phyloP scores from a whole-genome alignment of 2,888 invertebrate species.

The Gari tellinella region DNA sequence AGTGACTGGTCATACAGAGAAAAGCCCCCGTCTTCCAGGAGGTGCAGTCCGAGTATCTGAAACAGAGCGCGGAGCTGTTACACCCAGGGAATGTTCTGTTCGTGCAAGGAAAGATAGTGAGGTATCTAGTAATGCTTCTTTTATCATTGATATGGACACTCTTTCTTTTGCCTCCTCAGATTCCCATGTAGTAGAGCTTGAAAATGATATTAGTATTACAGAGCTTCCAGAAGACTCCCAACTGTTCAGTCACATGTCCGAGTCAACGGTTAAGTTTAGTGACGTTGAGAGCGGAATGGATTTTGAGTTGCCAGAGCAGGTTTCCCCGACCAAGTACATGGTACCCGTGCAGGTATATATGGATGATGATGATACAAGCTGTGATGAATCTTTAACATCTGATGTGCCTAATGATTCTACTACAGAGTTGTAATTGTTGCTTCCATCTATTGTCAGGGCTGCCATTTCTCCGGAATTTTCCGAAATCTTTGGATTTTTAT shows the following conservation, averaged over 20 bases:
- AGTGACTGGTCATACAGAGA: no score
- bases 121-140: conserved; percentile 23
- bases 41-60: no score
- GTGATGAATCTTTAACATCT: conserved; percentile 45
- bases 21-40: no score
- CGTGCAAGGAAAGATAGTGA: conserved; percentile 10
- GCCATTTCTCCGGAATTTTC: no score
- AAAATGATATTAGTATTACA: conserved; percentile 54
- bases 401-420: conserved; percentile 25
- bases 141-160: conserved; percentile 51
- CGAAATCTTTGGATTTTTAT: no score
- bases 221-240: conserved; percentile 40
- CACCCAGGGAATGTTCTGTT: conserved; percentile 33
- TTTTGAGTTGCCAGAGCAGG: conserved; percentile 35
- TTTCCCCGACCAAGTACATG: conserved; percentile 53
- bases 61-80: no score
- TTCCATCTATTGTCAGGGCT: no score
- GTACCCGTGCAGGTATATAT: conserved; percentile 68
- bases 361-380: conserved; percentile 64
- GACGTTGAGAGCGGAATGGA: conserved; percentile 42
- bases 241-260: conserved; percentile 43
- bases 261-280: conserved; percentile 21
- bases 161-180: conserved; percentile 38
- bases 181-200: conserved; percentile 60
- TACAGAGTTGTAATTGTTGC: conserved; percentile 27